Base-by-base conservation (phyloP, 1,140 invertebrate species). In the Delia radicum region DNA sequence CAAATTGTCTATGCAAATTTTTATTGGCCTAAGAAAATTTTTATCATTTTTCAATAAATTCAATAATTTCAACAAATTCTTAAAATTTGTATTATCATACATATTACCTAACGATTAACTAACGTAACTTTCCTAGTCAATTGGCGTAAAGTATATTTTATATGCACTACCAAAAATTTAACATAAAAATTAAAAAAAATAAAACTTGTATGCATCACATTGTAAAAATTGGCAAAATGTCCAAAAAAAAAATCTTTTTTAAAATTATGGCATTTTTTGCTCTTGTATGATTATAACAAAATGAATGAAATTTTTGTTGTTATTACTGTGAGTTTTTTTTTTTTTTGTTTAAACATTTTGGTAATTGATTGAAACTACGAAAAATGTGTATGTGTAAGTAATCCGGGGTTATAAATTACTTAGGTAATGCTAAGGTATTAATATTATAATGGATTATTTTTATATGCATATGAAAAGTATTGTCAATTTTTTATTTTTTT, bases 201-300 rank as follows among this genome's bases (percentile, higher is more conserved):
- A 27, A 33, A 29, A 29, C 15, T 69, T 12, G 15, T n/a, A 69
- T 69, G 65, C 65, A 69, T 69, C 65, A 69, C 65, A 69, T 69
- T 69, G 65, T 69, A 69, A 69, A 69, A 69, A 69, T 69, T 69
- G 65, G 65, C 65, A 69, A 69, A 69, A 69, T 69, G 65, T 69
- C 65, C 65, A 69, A 69, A 69, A 69, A 33, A 21, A 69, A 69
- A 69, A 69, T 10, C 26, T 33, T 69, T 33, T 33, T 69, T 69
- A 33, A 69, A 69, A 69, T 69, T 69, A 69, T 69, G 65, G 65
- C 65, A 69, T 33, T 69, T 69, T 37, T 69, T 33, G 46, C 33
- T 69, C n/a, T 55, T 55, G 18, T 55, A 29, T 65, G 63, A 12
- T 21, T 28, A 28, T 65, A 55, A 8, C 21, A 69, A 67, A 69